Percentiles rank a stretch among this genome's conserved stretches.
Conservation (phyloP, 92 coral and sea anemone genomes). For the Porites evermanni region DNA sequence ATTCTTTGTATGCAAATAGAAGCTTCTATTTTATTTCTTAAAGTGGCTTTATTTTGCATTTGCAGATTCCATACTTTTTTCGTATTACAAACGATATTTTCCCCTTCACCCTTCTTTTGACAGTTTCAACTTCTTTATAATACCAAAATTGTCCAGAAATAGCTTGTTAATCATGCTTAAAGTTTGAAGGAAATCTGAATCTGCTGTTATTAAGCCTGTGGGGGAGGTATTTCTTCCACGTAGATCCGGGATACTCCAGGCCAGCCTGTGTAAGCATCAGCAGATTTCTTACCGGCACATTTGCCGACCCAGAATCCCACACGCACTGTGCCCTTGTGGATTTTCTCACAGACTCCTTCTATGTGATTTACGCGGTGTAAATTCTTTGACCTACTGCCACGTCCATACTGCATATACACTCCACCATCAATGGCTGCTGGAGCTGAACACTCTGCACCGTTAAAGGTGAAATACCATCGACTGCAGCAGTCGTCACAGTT, state of each 20-base stretch:
- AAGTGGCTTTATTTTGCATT: too few species aligned
- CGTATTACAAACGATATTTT: too few species aligned
- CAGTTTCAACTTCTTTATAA: too few species aligned
- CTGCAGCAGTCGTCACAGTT: constrained; percentile 37
- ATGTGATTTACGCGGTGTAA: background rate
- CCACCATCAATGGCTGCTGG: constrained; percentile 46
- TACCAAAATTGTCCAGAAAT: too few species aligned
- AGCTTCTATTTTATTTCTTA: too few species aligned
- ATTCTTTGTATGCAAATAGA: too few species aligned
- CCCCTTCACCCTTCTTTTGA: too few species aligned
- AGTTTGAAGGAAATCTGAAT: too few species aligned
- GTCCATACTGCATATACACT: background rate
- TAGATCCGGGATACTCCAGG: constrained; percentile 27
- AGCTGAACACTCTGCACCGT: constrained; percentile 31
- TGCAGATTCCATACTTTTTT: too few species aligned
- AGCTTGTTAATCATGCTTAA: too few species aligned
- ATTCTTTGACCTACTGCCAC: background rate
- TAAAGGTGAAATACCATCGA: constrained; percentile 52
- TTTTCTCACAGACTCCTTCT: constrained; percentile 30
- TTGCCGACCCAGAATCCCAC: constrained; percentile 46
- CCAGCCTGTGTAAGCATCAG: constrained; percentile 17
- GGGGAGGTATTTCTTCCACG: constrained; percentile 14
- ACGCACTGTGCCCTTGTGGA: constrained; percentile 23
- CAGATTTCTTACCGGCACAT: background rate
- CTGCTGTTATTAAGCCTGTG: too few species aligned